Base-by-base conservation (phyloP, 2,888 invertebrate genomes). In the Nomada goodeniana region DNA sequence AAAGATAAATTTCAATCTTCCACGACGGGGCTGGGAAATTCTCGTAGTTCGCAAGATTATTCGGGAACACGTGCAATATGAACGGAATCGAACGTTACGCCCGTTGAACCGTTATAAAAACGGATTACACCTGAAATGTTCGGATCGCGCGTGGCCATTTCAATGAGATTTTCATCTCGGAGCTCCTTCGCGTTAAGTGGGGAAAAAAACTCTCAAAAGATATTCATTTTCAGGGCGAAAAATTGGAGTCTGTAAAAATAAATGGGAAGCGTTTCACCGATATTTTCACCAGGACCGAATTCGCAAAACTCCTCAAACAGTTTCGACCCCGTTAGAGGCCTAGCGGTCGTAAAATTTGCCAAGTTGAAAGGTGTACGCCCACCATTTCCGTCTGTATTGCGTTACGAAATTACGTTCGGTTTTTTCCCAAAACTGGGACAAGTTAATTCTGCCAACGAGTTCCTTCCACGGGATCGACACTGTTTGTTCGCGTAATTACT, bases 1-100 rank as follows among this genome's bases (percentile, higher is more conserved):
- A 59, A 76, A 59, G 59, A 50, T 69, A 79, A 63, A 47, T 79
- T 76, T 69, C 57, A 23, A 64, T 57, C 52, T 47, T 55, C 55
- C 20, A 42, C 20, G 29, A 13, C 23, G 47, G 47, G 3, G 47
- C 47, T 47, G 11, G 44, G n/a, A 44, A 69, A 59, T 70, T 69
- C 36, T 15, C 52, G 53, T 11, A 47, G 36, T 44, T 69, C 44
- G 50, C 11, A 52, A 55, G 47, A 55, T 36, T 52, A 23, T 1
- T 13, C 13, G 63, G 15, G 52, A 57, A 26, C n/a, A 47, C 10
- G 20, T 15, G n/a, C 20, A 67, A 65, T 15, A 47, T 15, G 47
- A 47, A 47, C 13, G 47, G 47, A 47, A 47, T 47, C 47, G 47
- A 47, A 47, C 47, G 47, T 47, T 26, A 53, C 29, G 47, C 29